Conservation (phyloP, 2,888 invertebrate genomes). For the Hirudinaria manillensis region DNA sequence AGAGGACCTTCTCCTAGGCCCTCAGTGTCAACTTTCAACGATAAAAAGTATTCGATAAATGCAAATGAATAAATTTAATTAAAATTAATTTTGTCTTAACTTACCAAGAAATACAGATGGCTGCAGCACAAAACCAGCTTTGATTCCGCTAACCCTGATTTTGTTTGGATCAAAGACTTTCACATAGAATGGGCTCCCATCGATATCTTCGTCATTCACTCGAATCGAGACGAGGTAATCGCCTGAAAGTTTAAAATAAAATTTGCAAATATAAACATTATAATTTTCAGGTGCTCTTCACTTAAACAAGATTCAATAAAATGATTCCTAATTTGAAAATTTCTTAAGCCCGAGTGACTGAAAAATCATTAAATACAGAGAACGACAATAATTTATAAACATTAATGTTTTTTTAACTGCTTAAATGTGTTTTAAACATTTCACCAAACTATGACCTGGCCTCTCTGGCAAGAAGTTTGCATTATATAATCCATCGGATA, state of each 20-base stretch:
- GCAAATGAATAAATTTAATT: neutral
- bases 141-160: slow-evolving; percentile 63
- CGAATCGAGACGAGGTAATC: slow-evolving; percentile 93
- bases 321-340: neutral
- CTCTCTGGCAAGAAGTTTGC: slow-evolving; percentile 14
- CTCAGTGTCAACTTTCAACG: slow-evolving; percentile 62
- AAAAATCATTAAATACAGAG: neutral
- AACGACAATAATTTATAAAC: neutral
- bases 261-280: neutral
- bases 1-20: slow-evolving; percentile 81
- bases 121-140: slow-evolving; percentile 58
- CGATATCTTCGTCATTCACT: slow-evolving; percentile 88
- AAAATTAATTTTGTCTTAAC: neutral
- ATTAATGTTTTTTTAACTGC: too few relatives aligned
- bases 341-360: neutral
- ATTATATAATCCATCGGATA: slow-evolving; percentile 5
- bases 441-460: neutral
- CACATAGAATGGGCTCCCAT: slow-evolving; percentile 92
- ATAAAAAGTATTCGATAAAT: neutral
- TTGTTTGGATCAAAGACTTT: slow-evolving; percentile 89
- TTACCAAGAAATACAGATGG: slow-evolving; percentile 57
- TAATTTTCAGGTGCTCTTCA: too few relatives aligned
- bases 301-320: too few relatives aligned
- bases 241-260: slow-evolving; percentile 47
- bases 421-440: slow-evolving; percentile 10